phyloP scores from a whole-genome alignment of 2,797 vertebrate genomes.

The Chloroceryle inda region DNA sequence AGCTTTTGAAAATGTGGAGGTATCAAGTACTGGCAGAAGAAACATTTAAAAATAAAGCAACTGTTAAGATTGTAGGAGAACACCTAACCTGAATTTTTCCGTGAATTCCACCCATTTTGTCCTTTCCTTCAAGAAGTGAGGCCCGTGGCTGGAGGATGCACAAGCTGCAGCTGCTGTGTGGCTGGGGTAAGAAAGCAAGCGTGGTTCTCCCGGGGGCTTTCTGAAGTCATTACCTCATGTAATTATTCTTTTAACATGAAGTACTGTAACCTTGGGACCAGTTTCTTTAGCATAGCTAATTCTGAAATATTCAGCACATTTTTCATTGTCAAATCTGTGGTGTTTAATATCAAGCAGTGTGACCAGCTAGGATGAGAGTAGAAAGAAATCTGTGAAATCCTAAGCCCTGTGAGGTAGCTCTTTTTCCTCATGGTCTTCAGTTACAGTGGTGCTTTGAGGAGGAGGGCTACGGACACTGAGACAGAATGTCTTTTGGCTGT shows the following conservation, averaged over 20 bases:
- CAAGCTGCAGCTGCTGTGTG: background rate
- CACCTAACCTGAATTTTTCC: background rate
- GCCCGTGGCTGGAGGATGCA: background rate
- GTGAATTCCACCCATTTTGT: background rate
- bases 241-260: background rate
- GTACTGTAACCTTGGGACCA: background rate
- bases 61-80: background rate
- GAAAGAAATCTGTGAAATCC: background rate
- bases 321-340: background rate
- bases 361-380: background rate
- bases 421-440: background rate
- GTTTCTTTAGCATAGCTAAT: background rate
- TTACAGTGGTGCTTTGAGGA: rapidly evolving
- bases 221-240: background rate
- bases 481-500: background rate
- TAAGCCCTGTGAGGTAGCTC: background rate
- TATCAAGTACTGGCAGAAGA: background rate
- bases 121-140: background rate
- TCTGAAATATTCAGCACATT: background rate
- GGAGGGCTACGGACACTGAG: background rate
- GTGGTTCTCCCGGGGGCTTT: background rate
- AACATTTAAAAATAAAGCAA: background rate
- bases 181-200: background rate
- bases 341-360: background rate
- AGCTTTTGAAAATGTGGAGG: background rate